Base-by-base conservation (phyloP, 2,888 invertebrate species). In the Chymomyza amoena region DNA sequence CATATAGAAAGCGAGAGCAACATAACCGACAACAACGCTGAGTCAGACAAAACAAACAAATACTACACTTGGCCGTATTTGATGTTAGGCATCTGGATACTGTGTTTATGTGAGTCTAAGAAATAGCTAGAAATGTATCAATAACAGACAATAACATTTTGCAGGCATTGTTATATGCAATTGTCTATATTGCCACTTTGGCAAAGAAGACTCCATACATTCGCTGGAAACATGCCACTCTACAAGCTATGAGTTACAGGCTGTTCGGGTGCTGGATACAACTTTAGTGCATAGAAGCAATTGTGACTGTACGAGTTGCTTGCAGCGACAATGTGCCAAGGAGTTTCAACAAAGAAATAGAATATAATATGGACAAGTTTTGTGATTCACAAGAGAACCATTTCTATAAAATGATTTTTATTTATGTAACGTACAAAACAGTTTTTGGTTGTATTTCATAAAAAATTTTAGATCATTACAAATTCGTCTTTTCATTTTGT, bases 241-340 rank as follows among this genome's bases (percentile, higher is more conserved):
- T 4, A 76, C 66, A 10, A 76, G 69, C 16, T 73, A 84, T 52
- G 79, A 84, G 69, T 65, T 81, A 13, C 86, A 84, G 67, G 77
- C 84, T 13, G 70, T 81, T 3, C 76, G 76, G 28, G 60, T 85
- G 7, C 16, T 70, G 56, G 57, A 72, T 13, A 79, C 75, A 62
- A 67, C 79, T 3, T 13, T 72, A 25, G 63, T 68, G 0, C 80
- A 86, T 25, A 66, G 69, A 16, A 73, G 68, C 10, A 79, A 68
- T 10, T 81, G 81, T 25, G 81, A 73, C 6, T 84, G 87, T 6
- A 52, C 79, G 2, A 68, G 62, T 62, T 81, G 84, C 6, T 65
- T 81, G n/a, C 87, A 86, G 54, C 84, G 75, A 2, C 75, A 78
- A 57, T n/a, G 76, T 10, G 36, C 70, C 18, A 63, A 62, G 32